These are phyloP conservation scores for Ciconia stormi DNA, from an alignment of 2,113 vertebrate genomes.

Conservation along the genomic window DNA sequence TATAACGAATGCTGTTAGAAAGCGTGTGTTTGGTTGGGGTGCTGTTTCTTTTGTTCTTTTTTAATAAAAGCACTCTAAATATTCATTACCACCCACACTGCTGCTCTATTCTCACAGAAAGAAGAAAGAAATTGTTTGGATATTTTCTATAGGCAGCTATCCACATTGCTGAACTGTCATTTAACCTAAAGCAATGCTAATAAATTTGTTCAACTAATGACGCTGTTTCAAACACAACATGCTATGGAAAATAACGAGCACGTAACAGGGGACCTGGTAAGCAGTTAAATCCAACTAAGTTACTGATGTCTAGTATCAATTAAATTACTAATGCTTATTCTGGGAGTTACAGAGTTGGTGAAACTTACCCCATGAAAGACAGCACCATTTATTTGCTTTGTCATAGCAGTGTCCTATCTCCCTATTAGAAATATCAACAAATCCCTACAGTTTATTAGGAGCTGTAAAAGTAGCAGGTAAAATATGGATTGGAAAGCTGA, in stretches of 20 bases:
- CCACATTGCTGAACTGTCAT: not conserved
- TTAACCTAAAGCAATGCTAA: not conserved
- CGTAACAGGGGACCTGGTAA: not conserved
- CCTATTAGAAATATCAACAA: not conserved
- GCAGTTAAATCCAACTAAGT: not conserved
- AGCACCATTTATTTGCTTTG: not conserved
- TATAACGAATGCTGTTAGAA: not conserved
- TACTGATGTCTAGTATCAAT: not conserved
- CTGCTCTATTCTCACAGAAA: not conserved
- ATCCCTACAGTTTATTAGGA: not conserved
- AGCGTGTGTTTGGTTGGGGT: not conserved
- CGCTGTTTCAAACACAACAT: not conserved
- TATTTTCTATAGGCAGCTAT: not conserved
- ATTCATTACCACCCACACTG: not conserved
- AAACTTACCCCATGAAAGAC: not conserved
- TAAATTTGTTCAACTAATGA: not conserved
- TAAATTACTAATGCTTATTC: not conserved
- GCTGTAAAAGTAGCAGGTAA: not conserved
- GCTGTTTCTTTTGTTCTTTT: not conserved
- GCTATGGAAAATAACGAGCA: not conserved
- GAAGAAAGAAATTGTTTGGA: not conserved
- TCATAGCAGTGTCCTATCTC: not conserved
- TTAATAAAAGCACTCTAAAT: conserved; percentile 5
- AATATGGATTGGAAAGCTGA: not conserved
- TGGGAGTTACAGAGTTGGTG: not conserved